A percentile compares a stretch with the other conserved stretches of the same genome.
Evolutionary conservation across 2,888 invertebrate species (phyloP).

Genomic region (Onthophagus sagittarius): DNA sequence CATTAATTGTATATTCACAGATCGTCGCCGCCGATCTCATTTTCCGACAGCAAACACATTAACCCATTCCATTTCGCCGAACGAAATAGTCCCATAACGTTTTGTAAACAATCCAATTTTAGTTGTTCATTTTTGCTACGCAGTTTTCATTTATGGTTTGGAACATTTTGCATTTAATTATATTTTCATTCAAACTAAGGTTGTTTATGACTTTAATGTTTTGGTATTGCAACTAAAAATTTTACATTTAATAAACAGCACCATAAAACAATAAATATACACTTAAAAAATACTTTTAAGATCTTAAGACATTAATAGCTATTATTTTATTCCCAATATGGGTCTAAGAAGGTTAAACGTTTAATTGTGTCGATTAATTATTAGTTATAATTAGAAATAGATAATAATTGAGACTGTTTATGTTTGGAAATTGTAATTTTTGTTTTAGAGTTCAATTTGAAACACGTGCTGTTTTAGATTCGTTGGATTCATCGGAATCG

Average conservation of each 20-base stretch:
- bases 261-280: too few relatives aligned
- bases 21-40: not conserved
- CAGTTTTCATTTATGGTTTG: too few relatives aligned
- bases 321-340: too few relatives aligned
- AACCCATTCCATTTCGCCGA: not conserved
- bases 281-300: too few relatives aligned
- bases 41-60: not conserved
- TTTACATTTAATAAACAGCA: not conserved
- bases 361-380: not conserved
- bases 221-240: too few relatives aligned
- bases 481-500: not conserved
- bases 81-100: not conserved
- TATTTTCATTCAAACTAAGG: too few relatives aligned
- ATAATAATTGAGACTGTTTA: not conserved
- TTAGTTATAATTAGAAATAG: not conserved
- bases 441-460: not conserved
- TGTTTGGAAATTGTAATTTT: not conserved
- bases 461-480: not conserved
- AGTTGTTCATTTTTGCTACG: not conserved
- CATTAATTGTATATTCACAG: not conserved
- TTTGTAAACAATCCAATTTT: not conserved
- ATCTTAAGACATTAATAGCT: too few relatives aligned
- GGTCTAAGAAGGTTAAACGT: too few relatives aligned
- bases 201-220: too few relatives aligned
- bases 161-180: too few relatives aligned